phyloP scores from a whole-genome alignment of 2,888 invertebrate genomes.

The Amiota mariae region DNA sequence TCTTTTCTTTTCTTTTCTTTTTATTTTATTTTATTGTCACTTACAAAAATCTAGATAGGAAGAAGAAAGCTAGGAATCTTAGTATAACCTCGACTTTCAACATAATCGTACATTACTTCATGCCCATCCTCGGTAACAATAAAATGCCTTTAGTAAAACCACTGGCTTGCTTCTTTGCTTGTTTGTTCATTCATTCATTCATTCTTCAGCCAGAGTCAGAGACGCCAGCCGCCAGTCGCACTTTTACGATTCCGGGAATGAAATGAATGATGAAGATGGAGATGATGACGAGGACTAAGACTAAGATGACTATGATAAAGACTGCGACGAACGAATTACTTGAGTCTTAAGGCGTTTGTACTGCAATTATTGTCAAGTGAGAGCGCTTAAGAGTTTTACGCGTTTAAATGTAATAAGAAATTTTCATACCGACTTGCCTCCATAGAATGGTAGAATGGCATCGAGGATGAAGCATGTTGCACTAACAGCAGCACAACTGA shows the following conservation, averaged over 20 bases:
- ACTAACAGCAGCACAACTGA: not conserved
- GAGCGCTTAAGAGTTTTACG: constrained; percentile 17
- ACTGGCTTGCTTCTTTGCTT: not conserved
- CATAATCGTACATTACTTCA: too few relatives aligned
- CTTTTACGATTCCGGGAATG: not conserved
- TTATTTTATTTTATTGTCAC: too few relatives aligned
- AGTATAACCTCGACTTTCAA: too few relatives aligned
- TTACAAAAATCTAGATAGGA: not conserved
- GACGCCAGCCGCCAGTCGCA: not conserved
- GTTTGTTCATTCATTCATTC: too few relatives aligned
- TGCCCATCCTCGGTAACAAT: too few relatives aligned
- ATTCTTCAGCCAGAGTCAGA: too few relatives aligned
- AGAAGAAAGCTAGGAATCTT: not conserved
- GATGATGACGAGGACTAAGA: not conserved
- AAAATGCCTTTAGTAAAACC: not conserved
- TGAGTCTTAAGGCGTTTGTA: constrained; percentile 11
- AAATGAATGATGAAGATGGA: not conserved
- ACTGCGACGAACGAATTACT: not conserved
- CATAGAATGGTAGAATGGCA: not conserved
- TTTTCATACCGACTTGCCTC: not conserved
- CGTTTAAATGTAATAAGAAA: not conserved
- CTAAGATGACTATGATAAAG: too few relatives aligned
- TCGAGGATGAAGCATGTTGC: not conserved
- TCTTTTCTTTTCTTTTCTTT: too few relatives aligned
- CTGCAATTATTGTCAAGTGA: constrained; percentile 27